These are phyloP conservation scores for Listronotus bonariensis DNA, from an alignment of 1,140 invertebrate species.

Conservation along the genomic window DNA sequence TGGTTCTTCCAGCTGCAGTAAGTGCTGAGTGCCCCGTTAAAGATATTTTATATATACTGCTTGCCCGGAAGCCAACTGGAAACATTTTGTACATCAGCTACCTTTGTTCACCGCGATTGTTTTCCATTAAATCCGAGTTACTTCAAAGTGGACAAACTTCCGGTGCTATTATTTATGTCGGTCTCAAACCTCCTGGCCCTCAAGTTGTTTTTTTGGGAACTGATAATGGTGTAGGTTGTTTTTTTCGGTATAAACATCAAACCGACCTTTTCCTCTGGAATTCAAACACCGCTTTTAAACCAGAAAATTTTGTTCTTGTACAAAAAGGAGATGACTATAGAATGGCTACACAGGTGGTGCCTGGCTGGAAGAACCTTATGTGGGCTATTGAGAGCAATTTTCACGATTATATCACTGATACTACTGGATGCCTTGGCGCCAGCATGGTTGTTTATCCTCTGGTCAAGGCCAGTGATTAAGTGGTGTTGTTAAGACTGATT, in stretches of 20 bases:
- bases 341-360: conserved; percentile 63
- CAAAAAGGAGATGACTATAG: conserved; percentile 64
- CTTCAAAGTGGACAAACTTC: conserved; percentile 59
- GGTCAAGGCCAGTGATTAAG: conserved; percentile 49
- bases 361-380: conserved; percentile 63
- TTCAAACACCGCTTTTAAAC: conserved; percentile 60
- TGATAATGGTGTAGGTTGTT: conserved; percentile 62
- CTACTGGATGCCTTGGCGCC: conserved; percentile 61
- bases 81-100: conserved; percentile 65
- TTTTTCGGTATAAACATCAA: conserved; percentile 65
- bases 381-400: conserved; percentile 69
- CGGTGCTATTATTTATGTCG: conserved; percentile 61
- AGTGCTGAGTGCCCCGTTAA: conserved; percentile 48
- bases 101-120: conserved; percentile 61
- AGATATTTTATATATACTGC: conserved; percentile 64
- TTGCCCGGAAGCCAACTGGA: conserved; percentile 59
- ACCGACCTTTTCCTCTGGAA: conserved; percentile 68
- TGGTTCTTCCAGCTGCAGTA: conserved; percentile 61
- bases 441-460: conserved; percentile 52
- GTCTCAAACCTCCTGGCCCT: conserved; percentile 58
- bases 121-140: conserved; percentile 59
- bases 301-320: conserved; percentile 62
- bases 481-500: conserved; percentile 12
- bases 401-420: conserved; percentile 64
- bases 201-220: conserved; percentile 65